Percentiles rank a stretch among this genome's conserved stretches.
Evolutionary conservation across 1,140 invertebrate genomes (phyloP).

Genomic region (Sminthurides bifidus): DNA sequence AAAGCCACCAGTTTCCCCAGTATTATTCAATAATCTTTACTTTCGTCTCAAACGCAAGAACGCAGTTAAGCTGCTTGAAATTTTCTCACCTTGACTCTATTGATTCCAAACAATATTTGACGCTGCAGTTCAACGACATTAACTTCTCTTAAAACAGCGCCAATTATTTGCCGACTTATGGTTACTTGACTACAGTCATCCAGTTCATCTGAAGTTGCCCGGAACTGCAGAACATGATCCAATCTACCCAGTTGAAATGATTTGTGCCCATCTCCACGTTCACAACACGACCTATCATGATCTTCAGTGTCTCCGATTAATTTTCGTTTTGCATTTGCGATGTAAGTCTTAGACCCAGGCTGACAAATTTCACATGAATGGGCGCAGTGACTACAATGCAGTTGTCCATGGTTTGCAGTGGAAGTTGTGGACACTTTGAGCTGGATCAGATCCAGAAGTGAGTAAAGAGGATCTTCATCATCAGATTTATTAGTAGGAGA

Average conservation of each 20-base stretch:
- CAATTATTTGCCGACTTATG: slow-evolving; percentile 16
- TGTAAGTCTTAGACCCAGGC: too few species aligned
- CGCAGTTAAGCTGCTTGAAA: background rate
- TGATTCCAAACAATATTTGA: slow-evolving; percentile 27
- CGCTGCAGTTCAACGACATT: slow-evolving; percentile 23
- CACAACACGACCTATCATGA: too few species aligned
- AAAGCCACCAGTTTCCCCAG: too few species aligned
- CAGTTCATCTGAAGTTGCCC: background rate
- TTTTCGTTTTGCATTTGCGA: too few species aligned
- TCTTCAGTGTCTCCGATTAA: too few species aligned
- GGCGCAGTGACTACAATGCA: background rate
- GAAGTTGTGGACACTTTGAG: slow-evolving; percentile 20
- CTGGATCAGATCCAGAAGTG: slow-evolving; percentile 28
- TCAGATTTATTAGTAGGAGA: slow-evolving; percentile 12
- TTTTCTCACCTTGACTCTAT: slow-evolving; percentile 20
- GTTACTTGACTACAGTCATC: slow-evolving; percentile 5
- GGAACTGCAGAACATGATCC: slow-evolving; percentile 18
- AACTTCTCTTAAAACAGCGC: slow-evolving; percentile 20
- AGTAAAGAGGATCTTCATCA: slow-evolving; percentile 31
- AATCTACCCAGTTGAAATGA: slow-evolving; percentile 13
- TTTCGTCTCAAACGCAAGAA: background rate
- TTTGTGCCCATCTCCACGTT: too few species aligned
- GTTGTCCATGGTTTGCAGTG: background rate
- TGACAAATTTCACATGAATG: slow-evolving; percentile 1
- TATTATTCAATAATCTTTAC: too few species aligned